Conservation (phyloP, 64 coral and sea anemone genomes). For the Platygyra sinensis region DNA sequence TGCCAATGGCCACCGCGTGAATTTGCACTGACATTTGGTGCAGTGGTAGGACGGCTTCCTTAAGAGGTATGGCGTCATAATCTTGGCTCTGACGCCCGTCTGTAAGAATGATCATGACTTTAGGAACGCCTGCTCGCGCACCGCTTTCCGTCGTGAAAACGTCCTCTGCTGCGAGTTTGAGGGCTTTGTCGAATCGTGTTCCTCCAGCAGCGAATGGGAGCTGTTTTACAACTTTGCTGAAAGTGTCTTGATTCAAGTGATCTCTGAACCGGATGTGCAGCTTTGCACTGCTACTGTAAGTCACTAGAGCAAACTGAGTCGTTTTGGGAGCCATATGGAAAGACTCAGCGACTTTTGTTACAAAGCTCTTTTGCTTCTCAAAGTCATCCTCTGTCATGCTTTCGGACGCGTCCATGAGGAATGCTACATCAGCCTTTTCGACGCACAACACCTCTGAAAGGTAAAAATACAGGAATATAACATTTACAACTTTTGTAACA, state of each 20-base stretch:
- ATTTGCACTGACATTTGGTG: conserved; percentile 56
- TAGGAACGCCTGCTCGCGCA: conserved; percentile 45
- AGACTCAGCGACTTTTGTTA: conserved; percentile 70
- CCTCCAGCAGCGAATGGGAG: conserved; percentile 39
- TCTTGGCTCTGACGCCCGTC: conserved; percentile 86
- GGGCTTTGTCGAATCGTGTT: conserved; percentile 84
- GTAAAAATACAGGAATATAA: neutral
- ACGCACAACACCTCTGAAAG: conserved; percentile 43
- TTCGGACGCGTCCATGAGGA: conserved; percentile 88
- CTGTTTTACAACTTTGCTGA: conserved; percentile 54
- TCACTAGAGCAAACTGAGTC: conserved; percentile 65
- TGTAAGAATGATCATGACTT: conserved; percentile 75
- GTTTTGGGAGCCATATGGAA: conserved; percentile 43
- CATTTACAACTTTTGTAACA: neutral
- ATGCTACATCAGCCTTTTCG: conserved; percentile 69
- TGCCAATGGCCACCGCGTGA: conserved; percentile 70
- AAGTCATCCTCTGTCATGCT: conserved; percentile 69
- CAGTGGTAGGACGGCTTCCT: conserved; percentile 62
- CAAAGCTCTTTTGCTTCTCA: conserved; percentile 45
- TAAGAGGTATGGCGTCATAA: conserved; percentile 54
- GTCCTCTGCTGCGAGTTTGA: conserved; percentile 61
- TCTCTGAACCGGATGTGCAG: conserved; percentile 65
- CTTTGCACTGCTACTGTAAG: conserved; percentile 70
- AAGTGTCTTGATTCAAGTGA: conserved; percentile 37
- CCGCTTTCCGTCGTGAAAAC: conserved; percentile 56